Conservation (phyloP, 1,140 invertebrate species). For the Cotesia typhae region DNA sequence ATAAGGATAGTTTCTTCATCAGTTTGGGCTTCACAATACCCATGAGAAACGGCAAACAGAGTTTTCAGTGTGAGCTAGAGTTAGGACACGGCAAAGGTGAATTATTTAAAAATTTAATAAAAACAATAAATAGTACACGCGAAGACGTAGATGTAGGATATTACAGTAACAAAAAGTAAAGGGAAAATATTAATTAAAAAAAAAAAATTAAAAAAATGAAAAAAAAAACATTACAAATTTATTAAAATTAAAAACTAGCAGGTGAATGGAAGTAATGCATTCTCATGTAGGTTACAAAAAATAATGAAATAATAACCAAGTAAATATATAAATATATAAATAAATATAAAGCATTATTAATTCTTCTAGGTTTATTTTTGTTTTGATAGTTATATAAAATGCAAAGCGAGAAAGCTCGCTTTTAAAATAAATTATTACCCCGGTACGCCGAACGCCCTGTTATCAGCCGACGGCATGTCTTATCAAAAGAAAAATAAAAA, state of each 20-base stretch:
- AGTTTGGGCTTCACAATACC: not conserved
- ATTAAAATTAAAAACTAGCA: constrained; percentile 30
- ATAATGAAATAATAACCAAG: constrained; percentile 39
- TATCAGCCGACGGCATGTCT: constrained; percentile 43
- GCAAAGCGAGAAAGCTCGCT: constrained; percentile 58
- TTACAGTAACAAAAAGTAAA: constrained; percentile 29
- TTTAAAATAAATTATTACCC: constrained; percentile 51
- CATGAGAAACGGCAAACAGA: constrained; percentile 21
- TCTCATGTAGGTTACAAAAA: constrained; percentile 58
- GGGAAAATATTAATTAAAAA: constrained; percentile 38
- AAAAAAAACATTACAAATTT: constrained; percentile 24
- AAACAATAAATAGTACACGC: constrained; percentile 32
- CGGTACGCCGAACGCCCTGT: constrained; percentile 61
- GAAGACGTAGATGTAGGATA: constrained; percentile 20
- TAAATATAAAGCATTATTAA: constrained; percentile 54
- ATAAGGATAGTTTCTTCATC: not conserved
- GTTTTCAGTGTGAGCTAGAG: constrained; percentile 43
- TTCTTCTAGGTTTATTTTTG: constrained; percentile 56
- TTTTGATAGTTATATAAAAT: constrained; percentile 57
- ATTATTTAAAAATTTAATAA: constrained; percentile 25
- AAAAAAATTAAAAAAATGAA: constrained; percentile 38
- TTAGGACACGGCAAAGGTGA: constrained; percentile 19
- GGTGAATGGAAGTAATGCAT: constrained; percentile 41
- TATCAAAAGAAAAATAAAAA: not conserved
- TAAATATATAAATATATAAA: constrained; percentile 42